phyloP scores from a whole-genome alignment of 2,888 invertebrate species.

The Ypsolopha sequella region DNA sequence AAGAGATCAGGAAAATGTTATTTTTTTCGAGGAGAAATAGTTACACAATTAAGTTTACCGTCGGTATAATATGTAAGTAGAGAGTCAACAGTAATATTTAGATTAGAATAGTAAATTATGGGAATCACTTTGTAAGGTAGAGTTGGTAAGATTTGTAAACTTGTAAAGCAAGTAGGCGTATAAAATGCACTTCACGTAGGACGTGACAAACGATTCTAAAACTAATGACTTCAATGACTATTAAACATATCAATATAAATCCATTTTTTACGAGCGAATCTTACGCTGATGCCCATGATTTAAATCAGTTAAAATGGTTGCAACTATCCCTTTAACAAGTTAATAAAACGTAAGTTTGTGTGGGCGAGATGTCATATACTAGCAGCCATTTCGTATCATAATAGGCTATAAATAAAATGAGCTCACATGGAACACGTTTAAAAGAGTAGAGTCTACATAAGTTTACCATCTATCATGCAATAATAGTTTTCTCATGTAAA shows the following conservation, averaged over 20 bases:
- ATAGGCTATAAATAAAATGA: conserved; percentile 16
- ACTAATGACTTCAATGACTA: background rate
- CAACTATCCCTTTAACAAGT: conserved; percentile 26
- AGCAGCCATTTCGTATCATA: conserved; percentile 35
- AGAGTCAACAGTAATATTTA: background rate
- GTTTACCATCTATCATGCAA: conserved; percentile 40
- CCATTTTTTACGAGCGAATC: background rate
- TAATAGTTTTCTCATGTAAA: conserved; percentile 58
- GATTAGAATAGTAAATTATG: background rate
- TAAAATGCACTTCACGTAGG: background rate
- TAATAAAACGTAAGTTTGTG: conserved; percentile 25
- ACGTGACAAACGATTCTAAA: background rate
- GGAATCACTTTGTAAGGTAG: no score
- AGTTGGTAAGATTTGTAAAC: no score
- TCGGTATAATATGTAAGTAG: background rate
- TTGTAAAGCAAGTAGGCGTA: background rate
- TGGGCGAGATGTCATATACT: conserved; percentile 37
- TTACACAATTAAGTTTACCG: background rate
- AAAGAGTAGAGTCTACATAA: conserved; percentile 22
- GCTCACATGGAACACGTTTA: conserved; percentile 3
- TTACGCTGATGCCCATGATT: conserved; percentile 2
- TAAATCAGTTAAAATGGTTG: background rate
- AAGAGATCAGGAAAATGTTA: no score
- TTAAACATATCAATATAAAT: background rate
- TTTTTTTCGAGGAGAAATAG: no score